phyloP scores from a whole-genome alignment of 1,140 invertebrate genomes.

The Apis laboriosa region DNA sequence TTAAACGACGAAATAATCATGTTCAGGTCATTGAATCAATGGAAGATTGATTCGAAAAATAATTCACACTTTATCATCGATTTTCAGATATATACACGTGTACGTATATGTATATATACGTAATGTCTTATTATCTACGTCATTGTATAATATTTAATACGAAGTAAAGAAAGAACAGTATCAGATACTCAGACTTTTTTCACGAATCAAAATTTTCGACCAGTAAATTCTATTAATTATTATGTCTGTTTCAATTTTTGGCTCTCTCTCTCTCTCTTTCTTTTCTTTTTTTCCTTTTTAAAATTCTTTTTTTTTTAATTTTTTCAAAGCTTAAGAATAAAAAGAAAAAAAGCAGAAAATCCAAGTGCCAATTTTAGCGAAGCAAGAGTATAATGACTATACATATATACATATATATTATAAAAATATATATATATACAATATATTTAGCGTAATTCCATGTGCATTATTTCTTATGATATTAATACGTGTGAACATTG shows the following conservation, averaged over 20 bases:
- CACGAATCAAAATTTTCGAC: conserved; percentile 16
- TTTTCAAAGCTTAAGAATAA: conserved; percentile 16
- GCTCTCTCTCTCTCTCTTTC: conserved; percentile 13
- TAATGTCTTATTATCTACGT: conserved; percentile 36
- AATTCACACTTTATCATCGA: conserved; percentile 26
- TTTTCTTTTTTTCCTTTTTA: background rate
- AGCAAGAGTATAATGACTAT: conserved; percentile 63
- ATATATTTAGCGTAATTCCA: conserved; percentile 57
- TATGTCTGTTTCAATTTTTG: conserved; percentile 15
- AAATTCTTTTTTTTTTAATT: conserved; percentile 29
- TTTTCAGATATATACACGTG: background rate
- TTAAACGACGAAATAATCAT: background rate
- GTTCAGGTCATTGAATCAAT: conserved; percentile 19
- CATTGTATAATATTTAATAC: conserved; percentile 34
- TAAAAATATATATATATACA: conserved; percentile 45
- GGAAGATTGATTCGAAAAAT: background rate
- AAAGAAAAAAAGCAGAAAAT: conserved; percentile 45
- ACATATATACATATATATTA: conserved; percentile 37
- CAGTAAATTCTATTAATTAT: background rate
- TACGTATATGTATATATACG: background rate
- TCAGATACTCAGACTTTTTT: background rate
- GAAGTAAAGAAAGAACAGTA: conserved; percentile 1
- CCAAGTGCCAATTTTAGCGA: conserved; percentile 74
- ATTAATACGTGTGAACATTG: conserved; percentile 16
- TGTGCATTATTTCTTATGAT: conserved; percentile 59